Conservation (phyloP, 2,797 vertebrate genomes). For the Brachyalestes nurse region DNA sequence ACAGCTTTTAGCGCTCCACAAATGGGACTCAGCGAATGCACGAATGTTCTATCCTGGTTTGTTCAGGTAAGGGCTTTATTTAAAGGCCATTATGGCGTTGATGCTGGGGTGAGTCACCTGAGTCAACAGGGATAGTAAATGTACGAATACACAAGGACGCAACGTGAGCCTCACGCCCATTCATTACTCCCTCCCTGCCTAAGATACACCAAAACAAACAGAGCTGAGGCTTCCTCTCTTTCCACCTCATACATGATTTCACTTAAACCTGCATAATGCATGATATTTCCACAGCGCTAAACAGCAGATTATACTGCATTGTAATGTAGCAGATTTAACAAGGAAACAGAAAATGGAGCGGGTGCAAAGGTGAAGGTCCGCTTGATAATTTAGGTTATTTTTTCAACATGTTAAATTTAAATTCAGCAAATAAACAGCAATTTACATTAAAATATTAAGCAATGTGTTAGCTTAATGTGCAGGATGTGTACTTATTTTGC, state of each 20-base stretch:
- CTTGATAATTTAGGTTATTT: no score
- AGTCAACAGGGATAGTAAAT: conserved; percentile 59
- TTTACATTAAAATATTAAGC: no score
- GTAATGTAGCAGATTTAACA: no score
- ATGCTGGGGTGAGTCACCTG: conserved; percentile 53
- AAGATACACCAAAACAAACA: conserved; percentile 62
- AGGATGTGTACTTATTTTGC: no score
- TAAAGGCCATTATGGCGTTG: conserved; percentile 49
- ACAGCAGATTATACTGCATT: no score
- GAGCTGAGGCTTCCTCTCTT: conserved; percentile 5
- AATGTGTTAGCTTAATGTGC: no score
- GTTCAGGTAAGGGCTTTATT: conserved; percentile 45
- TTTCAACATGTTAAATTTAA: no score
- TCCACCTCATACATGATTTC: not conserved
- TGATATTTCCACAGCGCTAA: not conserved
- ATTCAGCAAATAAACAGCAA: no score
- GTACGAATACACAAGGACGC: conserved; percentile 23
- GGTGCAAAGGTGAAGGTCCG: no score
- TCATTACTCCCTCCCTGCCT: conserved; percentile 42
- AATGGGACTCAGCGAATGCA: conserved; percentile 49
- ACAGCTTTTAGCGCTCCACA: conserved; percentile 17
- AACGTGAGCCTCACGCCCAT: conserved; percentile 30
- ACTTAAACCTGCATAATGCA: conserved; percentile 12
- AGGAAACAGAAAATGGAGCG: no score
- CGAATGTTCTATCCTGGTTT: conserved; percentile 52